These are phyloP conservation scores for Pangasius larnaudii DNA, from an alignment of 2,797 vertebrate genomes.

Conservation along the genomic window DNA sequence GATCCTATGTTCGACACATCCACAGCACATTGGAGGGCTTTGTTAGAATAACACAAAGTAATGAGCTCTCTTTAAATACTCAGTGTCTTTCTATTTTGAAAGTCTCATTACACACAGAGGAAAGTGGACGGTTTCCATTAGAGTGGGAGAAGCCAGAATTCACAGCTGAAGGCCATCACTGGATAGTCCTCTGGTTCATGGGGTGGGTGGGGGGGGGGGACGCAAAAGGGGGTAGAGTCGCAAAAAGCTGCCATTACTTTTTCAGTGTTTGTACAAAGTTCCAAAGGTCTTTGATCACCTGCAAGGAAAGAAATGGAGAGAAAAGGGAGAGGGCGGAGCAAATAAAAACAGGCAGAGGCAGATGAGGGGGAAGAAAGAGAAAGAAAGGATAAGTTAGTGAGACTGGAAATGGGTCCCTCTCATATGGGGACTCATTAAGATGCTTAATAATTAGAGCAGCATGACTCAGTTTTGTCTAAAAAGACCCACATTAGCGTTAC, in stretches of 20 bases:
- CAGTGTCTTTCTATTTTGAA: constrained; percentile 36
- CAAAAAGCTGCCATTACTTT: constrained; percentile 52
- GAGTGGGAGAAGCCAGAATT: constrained; percentile 40
- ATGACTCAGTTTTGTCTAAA: constrained; percentile 56
- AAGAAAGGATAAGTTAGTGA: constrained; percentile 47
- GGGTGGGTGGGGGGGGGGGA: constrained; percentile 21
- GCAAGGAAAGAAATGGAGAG: constrained; percentile 60
- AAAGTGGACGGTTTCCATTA: constrained; percentile 41
- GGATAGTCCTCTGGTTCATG: constrained; percentile 53
- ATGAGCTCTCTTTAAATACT: constrained; percentile 42
- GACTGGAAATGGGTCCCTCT: constrained; percentile 48
- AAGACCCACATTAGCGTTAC: constrained; percentile 48
- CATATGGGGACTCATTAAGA: constrained; percentile 57
- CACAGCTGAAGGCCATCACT: constrained; percentile 55
- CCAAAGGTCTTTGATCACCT: constrained; percentile 84
- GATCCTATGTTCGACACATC: constrained; percentile 8
- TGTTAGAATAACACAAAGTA: constrained; percentile 27
- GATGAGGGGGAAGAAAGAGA: constrained; percentile 54
- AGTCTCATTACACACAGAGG: constrained; percentile 31
- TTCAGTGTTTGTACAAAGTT: constrained; percentile 78
- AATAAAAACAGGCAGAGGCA: constrained; percentile 39
- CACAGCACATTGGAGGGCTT: constrained; percentile 8
- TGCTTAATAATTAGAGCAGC: constrained; percentile 59
- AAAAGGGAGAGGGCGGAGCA: constrained; percentile 7
- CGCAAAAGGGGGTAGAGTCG: constrained; percentile 20